Base-by-base conservation (phyloP, 2,113 vertebrate species). In the Cercopithecus mona region DNA sequence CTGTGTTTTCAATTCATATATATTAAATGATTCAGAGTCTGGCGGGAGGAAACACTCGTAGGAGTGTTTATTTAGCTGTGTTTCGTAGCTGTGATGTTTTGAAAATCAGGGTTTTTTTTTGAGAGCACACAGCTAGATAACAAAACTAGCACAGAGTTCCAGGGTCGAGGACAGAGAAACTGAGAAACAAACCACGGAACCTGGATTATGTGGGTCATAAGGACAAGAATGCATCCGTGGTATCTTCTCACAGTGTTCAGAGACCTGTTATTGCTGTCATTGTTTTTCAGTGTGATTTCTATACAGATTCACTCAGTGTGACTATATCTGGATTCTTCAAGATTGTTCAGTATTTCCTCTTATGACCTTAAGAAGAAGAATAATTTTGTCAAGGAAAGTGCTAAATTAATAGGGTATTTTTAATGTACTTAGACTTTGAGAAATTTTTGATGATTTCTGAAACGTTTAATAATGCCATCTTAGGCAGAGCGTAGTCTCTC, bases 21-120 rank as follows among this genome's bases (percentile, higher is more conserved):
- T 18, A 8, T 97, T 82, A 90, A 30, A 91, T 93, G 73, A 3
- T 1, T 80, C 97, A 96, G 96, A 25, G 78, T 93, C 94, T 92
- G 93, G 76, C 79, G 82, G n/a, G 83, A 97, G 16, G 30, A 68
- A n/a, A 18, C 66, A 68, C 88, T 97, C 87, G 86, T 80, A 97
- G 89, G 93, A 87, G 88, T 98, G 83, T 96, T 96, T 86, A 32
- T 96, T 94, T 75, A 96, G 59, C 75, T 43, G 43, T 95, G 80
- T 96, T 95, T 83, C 70, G 57, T 27, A 94, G 64, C 35, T 91
- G 64, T 84, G 38, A 50, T 75, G 85, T 50, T 96, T 89, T 98
- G 32, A 59, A 94, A 97, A 88, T 64, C 12, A 57, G 32, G 59
- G 12, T 1, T 50, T 14, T 35, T 80, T 27, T 90, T 79, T 50